phyloP scores from a whole-genome alignment of 2,113 vertebrate genomes.

The Plecotus auritus region DNA sequence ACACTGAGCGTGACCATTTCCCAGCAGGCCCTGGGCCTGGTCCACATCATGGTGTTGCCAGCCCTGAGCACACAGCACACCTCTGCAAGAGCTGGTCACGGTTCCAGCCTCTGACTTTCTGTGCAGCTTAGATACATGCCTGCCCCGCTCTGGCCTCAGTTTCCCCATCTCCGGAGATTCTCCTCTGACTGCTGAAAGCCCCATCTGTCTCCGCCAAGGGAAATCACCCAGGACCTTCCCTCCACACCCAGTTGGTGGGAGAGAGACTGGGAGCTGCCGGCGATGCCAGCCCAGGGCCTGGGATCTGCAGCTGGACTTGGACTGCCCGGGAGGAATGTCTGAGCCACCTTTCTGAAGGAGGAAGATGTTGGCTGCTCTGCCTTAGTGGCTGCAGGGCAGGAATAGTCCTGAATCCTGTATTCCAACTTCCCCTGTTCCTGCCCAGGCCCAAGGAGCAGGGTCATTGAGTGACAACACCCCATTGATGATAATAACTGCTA shows the following conservation, averaged over 20 bases:
- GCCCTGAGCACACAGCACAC: neutral
- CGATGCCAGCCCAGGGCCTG: neutral
- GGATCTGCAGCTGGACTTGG: neutral
- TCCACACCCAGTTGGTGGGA: neutral
- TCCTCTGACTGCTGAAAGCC: neutral
- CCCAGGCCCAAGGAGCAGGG: neutral
- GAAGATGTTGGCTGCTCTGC: neutral
- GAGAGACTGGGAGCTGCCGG: neutral
- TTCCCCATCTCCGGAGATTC: neutral
- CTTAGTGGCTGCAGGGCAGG: neutral
- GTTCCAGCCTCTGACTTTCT: neutral
- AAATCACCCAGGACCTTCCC: neutral
- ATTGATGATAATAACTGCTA: neutral
- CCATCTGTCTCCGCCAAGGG: neutral
- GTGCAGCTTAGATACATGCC: neutral
- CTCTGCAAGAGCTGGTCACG: neutral
- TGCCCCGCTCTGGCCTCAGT: neutral
- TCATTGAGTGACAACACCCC: accelerated
- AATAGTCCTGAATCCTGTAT: neutral
- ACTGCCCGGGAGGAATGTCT: neutral
- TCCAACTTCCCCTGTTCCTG: neutral
- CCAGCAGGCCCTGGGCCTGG: neutral
- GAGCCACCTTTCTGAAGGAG: slow-evolving; percentile 46
- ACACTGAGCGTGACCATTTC: neutral
- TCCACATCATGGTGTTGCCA: no score